Evolutionary conservation across 2,888 invertebrate genomes (phyloP).

Genomic region (Thera britannica): DNA sequence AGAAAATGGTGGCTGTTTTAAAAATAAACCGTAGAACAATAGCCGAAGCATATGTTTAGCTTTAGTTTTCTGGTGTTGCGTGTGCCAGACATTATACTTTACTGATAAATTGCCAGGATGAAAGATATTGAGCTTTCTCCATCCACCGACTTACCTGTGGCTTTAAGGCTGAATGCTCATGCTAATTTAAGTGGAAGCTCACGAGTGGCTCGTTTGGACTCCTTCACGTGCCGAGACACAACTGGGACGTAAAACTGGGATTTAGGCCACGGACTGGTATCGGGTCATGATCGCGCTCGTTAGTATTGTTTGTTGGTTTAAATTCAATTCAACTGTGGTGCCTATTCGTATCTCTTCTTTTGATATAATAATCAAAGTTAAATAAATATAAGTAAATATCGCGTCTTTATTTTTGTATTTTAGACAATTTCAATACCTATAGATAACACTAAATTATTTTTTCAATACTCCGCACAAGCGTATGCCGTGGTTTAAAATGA

Average conservation of each 20-base stretch:
- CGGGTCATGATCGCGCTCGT: conserved; percentile 37
- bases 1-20: too few relatives aligned
- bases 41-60: too few relatives aligned
- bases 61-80: too few relatives aligned
- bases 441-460: too few relatives aligned
- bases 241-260: conserved; percentile 33
- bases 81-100: too few relatives aligned
- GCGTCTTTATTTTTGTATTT: too few relatives aligned
- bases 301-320: conserved; percentile 38
- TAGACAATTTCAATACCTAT: too few relatives aligned
- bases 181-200: conserved; percentile 33
- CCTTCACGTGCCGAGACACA: conserved; percentile 17
- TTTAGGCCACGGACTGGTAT: conserved; percentile 30
- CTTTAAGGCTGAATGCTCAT: conserved; percentile 36
- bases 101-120: too few relatives aligned
- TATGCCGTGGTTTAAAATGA: too few relatives aligned
- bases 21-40: too few relatives aligned
- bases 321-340: conserved; percentile 24
- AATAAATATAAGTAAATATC: too few relatives aligned
- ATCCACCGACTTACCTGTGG: neutral
- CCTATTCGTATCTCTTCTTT: neutral
- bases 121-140: neutral
- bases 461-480: too few relatives aligned
- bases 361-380: neutral
- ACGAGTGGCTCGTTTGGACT: conserved; percentile 32